These are phyloP conservation scores for Meloidogyne chitwoodi DNA, from an alignment of 1,140 invertebrate genomes.

Conservation along the genomic window DNA sequence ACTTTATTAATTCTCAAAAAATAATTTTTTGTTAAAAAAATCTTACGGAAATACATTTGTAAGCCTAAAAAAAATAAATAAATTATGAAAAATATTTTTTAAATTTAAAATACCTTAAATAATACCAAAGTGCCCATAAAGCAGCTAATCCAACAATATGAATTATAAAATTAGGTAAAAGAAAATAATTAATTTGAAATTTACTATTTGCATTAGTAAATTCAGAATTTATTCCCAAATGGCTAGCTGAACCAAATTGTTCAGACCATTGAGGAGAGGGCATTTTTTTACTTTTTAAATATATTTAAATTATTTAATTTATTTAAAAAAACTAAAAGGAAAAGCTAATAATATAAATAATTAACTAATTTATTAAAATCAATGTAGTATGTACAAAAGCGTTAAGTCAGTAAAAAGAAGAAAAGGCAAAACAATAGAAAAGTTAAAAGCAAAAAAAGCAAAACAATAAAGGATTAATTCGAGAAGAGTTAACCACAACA, in stretches of 20 bases:
- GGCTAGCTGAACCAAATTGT: constrained; percentile 9
- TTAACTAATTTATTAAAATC: too few species aligned
- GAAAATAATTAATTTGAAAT: constrained; percentile 54
- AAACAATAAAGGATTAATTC: not conserved
- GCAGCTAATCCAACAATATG: constrained; percentile 56
- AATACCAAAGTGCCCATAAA: constrained; percentile 59
- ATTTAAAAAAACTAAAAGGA: not conserved
- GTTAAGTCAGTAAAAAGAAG: not conserved
- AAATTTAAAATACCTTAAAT: constrained; percentile 47
- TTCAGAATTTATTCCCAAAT: constrained; percentile 9
- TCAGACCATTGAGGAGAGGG: constrained; percentile 5
- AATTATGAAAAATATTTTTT: constrained; percentile 5
- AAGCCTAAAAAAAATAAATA: constrained; percentile 46
- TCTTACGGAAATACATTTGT: constrained; percentile 56
- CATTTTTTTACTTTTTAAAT: not conserved
- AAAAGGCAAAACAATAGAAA: not conserved
- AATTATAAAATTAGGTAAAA: constrained; percentile 57
- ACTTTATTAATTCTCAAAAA: not conserved
- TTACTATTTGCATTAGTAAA: constrained; percentile 1
- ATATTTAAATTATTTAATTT: not conserved
- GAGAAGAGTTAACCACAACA: not conserved
- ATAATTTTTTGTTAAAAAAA: not conserved
- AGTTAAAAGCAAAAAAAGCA: constrained; percentile 6
- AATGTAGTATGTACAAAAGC: too few species aligned
- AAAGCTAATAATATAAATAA: not conserved